Evolutionary conservation across 2,113 vertebrate species (phyloP).

Genomic region (Ovibos moschatus): DNA sequence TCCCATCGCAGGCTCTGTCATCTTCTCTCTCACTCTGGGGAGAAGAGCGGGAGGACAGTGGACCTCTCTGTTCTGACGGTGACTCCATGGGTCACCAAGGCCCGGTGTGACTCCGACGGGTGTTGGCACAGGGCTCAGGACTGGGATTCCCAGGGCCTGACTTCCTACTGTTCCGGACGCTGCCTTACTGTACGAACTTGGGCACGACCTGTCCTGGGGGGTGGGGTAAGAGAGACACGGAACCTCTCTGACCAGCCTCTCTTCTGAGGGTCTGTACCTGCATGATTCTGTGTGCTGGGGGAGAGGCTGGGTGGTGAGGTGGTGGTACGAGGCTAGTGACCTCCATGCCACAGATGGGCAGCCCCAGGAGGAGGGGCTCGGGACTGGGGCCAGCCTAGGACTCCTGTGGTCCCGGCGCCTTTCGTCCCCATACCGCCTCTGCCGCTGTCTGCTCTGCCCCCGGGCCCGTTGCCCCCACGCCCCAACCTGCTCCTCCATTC

Average conservation of each 20-base stretch:
- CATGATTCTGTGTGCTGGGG: background rate
- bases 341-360: background rate
- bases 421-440: background rate
- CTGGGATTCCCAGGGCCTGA: background rate
- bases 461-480: background rate
- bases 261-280: background rate
- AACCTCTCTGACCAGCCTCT: background rate
- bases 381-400: background rate
- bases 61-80: background rate
- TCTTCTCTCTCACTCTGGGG: background rate
- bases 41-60: background rate
- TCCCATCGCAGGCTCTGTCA: background rate
- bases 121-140: background rate
- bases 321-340: background rate
- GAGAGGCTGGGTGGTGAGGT: background rate
- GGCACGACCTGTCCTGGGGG: background rate
- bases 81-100: background rate
- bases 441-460: background rate
- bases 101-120: background rate
- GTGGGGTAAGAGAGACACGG: background rate
- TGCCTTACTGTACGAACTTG: background rate
- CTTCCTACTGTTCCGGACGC: background rate
- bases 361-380: background rate
- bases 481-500: background rate
- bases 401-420: background rate